Evolutionary conservation across 1,140 invertebrate genomes (phyloP).

Genomic region (Cotesia chilonis): DNA sequence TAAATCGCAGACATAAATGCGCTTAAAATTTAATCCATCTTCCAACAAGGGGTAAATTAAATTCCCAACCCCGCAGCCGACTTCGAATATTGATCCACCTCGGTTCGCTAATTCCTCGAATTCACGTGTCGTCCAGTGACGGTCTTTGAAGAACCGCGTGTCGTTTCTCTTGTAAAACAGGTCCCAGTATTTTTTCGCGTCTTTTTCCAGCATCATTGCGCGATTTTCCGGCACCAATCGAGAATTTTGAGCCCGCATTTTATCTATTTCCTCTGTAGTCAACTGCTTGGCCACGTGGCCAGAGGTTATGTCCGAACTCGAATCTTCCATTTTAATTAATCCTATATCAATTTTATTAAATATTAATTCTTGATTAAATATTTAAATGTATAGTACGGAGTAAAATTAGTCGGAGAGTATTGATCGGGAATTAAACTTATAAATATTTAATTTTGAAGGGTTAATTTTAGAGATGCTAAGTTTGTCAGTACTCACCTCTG

Average conservation of each 20-base stretch:
- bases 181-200: conserved; percentile 96
- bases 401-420: too few species aligned
- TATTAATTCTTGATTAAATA: too few species aligned
- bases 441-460: too few species aligned
- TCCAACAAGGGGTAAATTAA: conserved; percentile 92
- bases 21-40: conserved; percentile 75
- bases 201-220: conserved; percentile 82
- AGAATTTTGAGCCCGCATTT: conserved; percentile 74
- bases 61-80: conserved; percentile 98
- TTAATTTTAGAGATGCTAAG: too few species aligned
- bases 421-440: too few species aligned
- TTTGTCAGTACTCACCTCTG: too few species aligned
- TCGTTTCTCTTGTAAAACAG: conserved; percentile 96
- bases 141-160: conserved; percentile 93
- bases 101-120: conserved; percentile 80
- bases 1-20: conserved; percentile 93
- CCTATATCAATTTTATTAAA: too few species aligned
- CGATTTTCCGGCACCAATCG: conserved; percentile 80
- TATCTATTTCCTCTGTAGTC: conserved; percentile 69
- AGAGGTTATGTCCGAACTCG: too few species aligned
- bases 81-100: conserved; percentile 75
- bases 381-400: too few species aligned
- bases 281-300: conserved; percentile 68
- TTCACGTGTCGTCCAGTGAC: conserved; percentile 96
- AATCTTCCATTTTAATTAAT: too few species aligned